Base-by-base conservation (phyloP, 2,888 invertebrate genomes). In the Chloromyia formosa region DNA sequence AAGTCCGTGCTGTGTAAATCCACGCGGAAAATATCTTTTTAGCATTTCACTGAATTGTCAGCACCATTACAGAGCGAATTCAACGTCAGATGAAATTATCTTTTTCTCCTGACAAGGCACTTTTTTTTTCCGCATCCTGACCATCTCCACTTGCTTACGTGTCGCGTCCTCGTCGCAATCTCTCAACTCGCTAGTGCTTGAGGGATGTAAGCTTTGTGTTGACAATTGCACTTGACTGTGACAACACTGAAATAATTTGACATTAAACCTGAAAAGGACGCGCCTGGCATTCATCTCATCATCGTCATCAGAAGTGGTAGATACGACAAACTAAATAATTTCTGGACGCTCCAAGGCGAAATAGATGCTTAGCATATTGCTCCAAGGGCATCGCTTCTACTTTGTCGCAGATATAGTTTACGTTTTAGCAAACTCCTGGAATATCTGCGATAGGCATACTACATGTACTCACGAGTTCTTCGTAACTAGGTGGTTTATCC, bases 211-310 rank as follows among this genome's bases (percentile, higher is more conserved):
- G 49, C 49, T 49, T 49, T 49, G 16, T 49, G 49, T n/a, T 49
- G 16, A 49, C 49, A 49, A 49, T 49, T 49, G 49, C 49, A 49
- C 49, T 49, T 49, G 49, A 49, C 49, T 49, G 49, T 49, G 49
- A 49, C 49, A 49, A 49, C 49, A n/a, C 49, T 49, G 49, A n/a
- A 49, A 49, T 49, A 49, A 49, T 49, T 49, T 49, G 49, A 49
- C 49, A 49, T 49, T 49, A 49, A 49, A 49, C 49, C 49, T 49
- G 49, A 49, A 49, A 49, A n/a, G 49, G 16, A 49, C 49, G 12
- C 16, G 49, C 27, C 16, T 49, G 49, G 16, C 49, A 10, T 49
- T 49, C 12, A 49, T n/a, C 14, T 49, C 49, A n/a, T n/a, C 49
- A 49, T 12, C 49, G 10, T n/a, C 5, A 49, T 49, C 27, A 35